Evolutionary conservation across 1,140 invertebrate genomes (phyloP), one percentile per base, ranked within the genome.

Genomic region (Tachypleus tridentatus): DNA sequence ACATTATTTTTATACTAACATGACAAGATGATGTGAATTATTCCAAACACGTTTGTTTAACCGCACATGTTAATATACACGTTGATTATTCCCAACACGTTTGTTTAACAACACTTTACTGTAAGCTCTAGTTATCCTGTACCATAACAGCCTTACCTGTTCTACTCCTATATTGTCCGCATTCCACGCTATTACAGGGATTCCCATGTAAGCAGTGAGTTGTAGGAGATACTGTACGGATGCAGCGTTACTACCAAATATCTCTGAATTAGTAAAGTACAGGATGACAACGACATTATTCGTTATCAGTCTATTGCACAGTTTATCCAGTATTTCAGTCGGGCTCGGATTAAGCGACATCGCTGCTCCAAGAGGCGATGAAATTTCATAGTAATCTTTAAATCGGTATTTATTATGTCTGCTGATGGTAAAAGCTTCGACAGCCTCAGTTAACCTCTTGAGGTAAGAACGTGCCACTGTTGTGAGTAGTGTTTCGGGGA

Each of bases 141-240:
- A 9, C 47, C 47, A 11, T 51, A 51, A 11, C 54, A 49, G 64
- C 76, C 78, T 81, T 73, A 86, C 84, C 77, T 83, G 77, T 70
- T 85, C 82, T 6, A 91, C 79, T 57, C 88, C 89, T 2, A 90
- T 92, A 76, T 93, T 94, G 74, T 94, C 91, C 4, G 90, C 90
- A 76, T 94, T 94, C 91, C 91, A 94, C 1, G 89, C 67, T 68
- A 95, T 91, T 5, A 94, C 91, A 67, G 91, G 87, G 66, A 91
- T 88, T 50, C 87, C 86, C 50, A 85, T 74, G 77, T 91, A 92
- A 51, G 87, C 87, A 63, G 91, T 89, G 68, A 94, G 79, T 79
- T 94, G 90, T 58, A 94, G 82, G 76, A 95, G 93, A 77, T 94
- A 95, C 77, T 94, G 91, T 48, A 89, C 89, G 58, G 91, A 91